Evolutionary conservation across 2,113 vertebrate species (phyloP).

Genomic region (Rhinopomastus cyanomelas): DNA sequence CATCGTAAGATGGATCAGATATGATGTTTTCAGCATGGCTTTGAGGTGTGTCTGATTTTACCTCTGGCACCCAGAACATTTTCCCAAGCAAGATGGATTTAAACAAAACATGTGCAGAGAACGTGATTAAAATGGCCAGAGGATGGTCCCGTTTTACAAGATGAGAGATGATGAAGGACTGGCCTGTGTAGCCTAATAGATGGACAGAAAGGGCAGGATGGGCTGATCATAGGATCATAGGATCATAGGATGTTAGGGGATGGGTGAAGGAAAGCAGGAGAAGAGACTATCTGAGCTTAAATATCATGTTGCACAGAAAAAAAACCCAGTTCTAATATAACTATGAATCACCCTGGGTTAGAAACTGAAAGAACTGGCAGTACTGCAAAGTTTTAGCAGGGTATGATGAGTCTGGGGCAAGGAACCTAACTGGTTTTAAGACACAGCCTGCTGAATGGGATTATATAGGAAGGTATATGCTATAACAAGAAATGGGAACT

Average conservation of each 20-base stretch:
- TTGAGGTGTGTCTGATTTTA: background rate
- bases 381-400: background rate
- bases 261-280: background rate
- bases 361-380: conserved; percentile 16
- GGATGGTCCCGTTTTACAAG: background rate
- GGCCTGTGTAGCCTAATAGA: background rate
- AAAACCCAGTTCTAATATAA: background rate
- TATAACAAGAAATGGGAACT: background rate
- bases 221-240: no score
- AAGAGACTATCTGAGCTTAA: background rate
- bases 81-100: background rate
- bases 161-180: background rate
- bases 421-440: background rate
- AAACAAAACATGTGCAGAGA: background rate
- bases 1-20: background rate
- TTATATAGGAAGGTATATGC: background rate
- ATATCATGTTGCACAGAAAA: background rate
- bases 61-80: background rate
- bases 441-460: background rate
- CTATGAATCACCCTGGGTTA: background rate
- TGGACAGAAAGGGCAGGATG: background rate
- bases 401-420: background rate
- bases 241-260: no score
- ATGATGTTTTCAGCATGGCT: background rate
- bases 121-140: background rate